Base-by-base conservation (phyloP, 2,113 vertebrate species). In the Chloebia gouldiae region DNA sequence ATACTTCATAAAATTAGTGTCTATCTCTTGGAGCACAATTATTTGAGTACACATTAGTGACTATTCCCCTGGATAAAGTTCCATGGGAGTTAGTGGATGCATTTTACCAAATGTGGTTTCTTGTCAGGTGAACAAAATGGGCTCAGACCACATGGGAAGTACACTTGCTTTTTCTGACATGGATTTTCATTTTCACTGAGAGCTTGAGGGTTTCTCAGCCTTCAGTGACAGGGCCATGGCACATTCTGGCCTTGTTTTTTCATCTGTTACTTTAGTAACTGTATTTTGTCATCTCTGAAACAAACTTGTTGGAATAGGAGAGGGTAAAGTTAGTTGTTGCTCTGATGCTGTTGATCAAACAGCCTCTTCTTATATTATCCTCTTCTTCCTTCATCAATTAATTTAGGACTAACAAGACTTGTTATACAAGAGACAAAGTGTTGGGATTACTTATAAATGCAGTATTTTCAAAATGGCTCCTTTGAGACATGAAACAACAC, bases 191-290 rank as follows among this genome's bases (percentile, higher is more conserved):
- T 59, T 92, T 88, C 42, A 53, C n/a, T 53, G 71, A 82, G 64
- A 95, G 50, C n/a, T 63, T 66, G 39, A 63, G n/a, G 37, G 23
- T 31, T 72, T 83, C 71, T 90, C 63, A 92, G 45, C 27, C 50
- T 65, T 66, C 66, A 50, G 54, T 65, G 27, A 17, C 47, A 53
- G 35, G 40, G 23, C 15, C 40, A 51, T 0, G 0, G 21, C 23
- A 63, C 27, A 68, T 33, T 54, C 64, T 6, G 6, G 11, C 18
- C 33, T 84, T 70, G 8, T 63, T 66, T 59, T 63, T 72, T 65
- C 8, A 4, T 20, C 30, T 61, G 4, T 80, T 68, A 35, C 11
- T 57, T 85, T 8, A 3, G 8, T 30, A 90, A 57, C 8, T 66
- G 12, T 31, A 77, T 57, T 45, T 69, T 50, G 15, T 59, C 44